Conservation (phyloP, 2,113 vertebrate genomes). For the Myotis davidii region DNA sequence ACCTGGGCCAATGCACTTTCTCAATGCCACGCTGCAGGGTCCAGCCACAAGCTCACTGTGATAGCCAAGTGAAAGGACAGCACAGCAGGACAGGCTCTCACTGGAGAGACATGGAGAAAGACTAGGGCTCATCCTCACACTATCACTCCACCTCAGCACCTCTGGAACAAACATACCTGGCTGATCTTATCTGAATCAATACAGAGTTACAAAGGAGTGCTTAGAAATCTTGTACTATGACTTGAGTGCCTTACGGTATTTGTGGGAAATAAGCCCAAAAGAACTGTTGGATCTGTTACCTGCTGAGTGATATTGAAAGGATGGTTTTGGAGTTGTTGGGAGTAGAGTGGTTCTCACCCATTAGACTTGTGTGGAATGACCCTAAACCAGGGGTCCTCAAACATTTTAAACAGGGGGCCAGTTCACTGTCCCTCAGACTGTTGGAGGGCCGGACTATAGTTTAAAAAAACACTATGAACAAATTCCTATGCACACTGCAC, state of each 20-base stretch:
- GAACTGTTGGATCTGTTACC: neutral
- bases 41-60: neutral
- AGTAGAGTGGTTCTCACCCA: neutral
- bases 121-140: neutral
- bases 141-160: neutral
- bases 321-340: neutral
- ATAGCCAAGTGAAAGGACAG: neutral
- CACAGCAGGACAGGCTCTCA: neutral
- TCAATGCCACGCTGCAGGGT: neutral
- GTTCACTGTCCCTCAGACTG: no score
- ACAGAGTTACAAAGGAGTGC: neutral
- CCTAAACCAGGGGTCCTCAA: no score
- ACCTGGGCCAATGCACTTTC: neutral
- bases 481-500: no score
- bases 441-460: no score
- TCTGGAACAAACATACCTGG: neutral
- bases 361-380: rapidly evolving
- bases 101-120: neutral
- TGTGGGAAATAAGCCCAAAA: neutral
- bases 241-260: neutral
- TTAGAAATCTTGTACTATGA: neutral
- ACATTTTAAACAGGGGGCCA: no score
- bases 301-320: neutral
- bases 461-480: no score
- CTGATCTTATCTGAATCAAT: neutral